Evolutionary conservation across 2,888 invertebrate genomes (phyloP), one percentile per base, ranked within the genome.

Genomic region (Camponotus fellah): DNA sequence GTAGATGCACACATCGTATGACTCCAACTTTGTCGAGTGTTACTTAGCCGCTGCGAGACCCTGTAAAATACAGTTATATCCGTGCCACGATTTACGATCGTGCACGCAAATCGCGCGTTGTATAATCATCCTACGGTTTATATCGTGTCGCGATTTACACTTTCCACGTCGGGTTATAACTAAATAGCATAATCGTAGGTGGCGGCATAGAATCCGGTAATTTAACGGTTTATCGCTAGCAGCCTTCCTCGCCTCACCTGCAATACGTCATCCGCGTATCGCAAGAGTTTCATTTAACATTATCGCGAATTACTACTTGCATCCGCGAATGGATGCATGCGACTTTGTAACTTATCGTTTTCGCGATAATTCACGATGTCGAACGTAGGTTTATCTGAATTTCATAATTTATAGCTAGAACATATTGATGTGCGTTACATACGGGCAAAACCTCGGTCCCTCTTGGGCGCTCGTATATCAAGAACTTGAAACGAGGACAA

Each of bases 31-130:
- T 17, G 49, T 49, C 49, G 40, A 6, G 58, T 58, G 9, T 40
- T 77, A 74, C 60, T 32, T 4, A 46, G 34, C 6, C 32, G 32
- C 26, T 62, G 43, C 49, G 37, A 76, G 49, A 34, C 21, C 46
- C 17, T 40, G 69, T 79, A 69, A 79, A 79, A 43, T 79, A 79
- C 79, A 79, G 69, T 79, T 79, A 79, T 58, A 79, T 58, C n/a
- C 32, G 43, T 43, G 8, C 43, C 58, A 32, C 77, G 68, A 77
- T 79, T 79, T 79, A 79, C 69, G 79, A 21, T 69, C 69, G 58
- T 43, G 69, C 69, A 37, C 10, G 65, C 65, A n/a, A 21, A 6
- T 26, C n/a, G 40, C 49, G 49, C 49, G 26, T 34, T 26, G 56
- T 21, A 26, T 26, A 69, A 69, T 69, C 58, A 79, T 69, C 79